phyloP scores from a whole-genome alignment of 1,140 invertebrate species.

The Drosophila saltans region DNA sequence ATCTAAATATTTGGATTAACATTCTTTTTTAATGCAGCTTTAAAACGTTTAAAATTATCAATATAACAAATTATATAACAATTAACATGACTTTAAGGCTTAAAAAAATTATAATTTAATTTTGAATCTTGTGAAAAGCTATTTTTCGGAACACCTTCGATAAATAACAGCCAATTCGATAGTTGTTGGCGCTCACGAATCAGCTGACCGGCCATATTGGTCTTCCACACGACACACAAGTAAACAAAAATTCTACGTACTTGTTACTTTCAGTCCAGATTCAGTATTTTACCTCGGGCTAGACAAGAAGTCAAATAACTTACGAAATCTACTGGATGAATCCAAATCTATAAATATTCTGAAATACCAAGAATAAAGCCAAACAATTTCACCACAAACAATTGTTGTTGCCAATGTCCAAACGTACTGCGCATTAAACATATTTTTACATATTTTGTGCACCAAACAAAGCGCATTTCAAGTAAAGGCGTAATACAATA shows the following conservation, averaged over 20 bases:
- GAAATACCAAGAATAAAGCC: background rate
- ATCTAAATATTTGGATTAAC: no score
- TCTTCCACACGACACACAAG: conserved; percentile 19
- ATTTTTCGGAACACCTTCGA: background rate
- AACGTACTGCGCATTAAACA: conserved; percentile 14
- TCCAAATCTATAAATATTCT: conserved; percentile 4
- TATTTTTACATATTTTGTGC: conserved; percentile 6
- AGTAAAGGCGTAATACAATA: background rate
- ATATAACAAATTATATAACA: no score
- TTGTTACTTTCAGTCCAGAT: conserved; percentile 11
- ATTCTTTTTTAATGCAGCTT: no score
- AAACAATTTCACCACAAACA: background rate
- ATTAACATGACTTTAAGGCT: no score
- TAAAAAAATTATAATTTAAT: no score
- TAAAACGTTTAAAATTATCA: no score
- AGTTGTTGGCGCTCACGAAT: background rate
- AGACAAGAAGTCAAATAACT: background rate
- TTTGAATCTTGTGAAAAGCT: background rate
- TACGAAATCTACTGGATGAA: background rate
- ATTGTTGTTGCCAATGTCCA: background rate
- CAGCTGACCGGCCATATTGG: conserved; percentile 17
- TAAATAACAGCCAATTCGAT: background rate
- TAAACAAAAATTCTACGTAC: conserved; percentile 9
- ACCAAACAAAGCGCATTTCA: conserved; percentile 12
- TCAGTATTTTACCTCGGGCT: background rate